Base-by-base conservation (phyloP, 2,797 vertebrate species). In the Lateolabrax maculatus region DNA sequence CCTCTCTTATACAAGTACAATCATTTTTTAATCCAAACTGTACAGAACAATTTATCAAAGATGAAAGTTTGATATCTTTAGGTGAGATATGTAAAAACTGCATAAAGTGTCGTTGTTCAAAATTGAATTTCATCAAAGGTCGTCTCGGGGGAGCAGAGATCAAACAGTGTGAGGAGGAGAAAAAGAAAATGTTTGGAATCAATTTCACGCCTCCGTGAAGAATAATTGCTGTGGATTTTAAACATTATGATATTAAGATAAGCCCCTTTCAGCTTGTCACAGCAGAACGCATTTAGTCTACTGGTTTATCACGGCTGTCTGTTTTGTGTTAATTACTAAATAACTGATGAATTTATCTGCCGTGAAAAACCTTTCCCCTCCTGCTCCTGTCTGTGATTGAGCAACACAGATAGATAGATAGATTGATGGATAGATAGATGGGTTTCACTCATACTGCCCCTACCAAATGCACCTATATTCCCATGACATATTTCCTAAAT, bases 141-240 rank as follows among this genome's bases (percentile, higher is more conserved):
- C 65, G 84, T 88, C 84, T 87, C 43, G 27, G 74, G 70, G 84
- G 87, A 92, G 87, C 81, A 84, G 67, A 90, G 84, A 93, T 90
- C 88, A 92, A 91, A 92, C 81, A 49, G 80, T 87, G 86, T 85
- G 89, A 80, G 80, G 81, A 90, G 73, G 67, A 86, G 82, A 81
- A 89, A 87, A 72, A 89, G 85, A 87, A 87, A 90, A 88, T 90
- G 87, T 93, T 93, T 90, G 84, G 90, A 92, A 94, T 93, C 91
- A 93, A 94, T 94, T 94, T 94, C 94, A 94, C 87, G 89, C 92
- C 89, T 88, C 87, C 11, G 77, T 93, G 90, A 90, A 92, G 88
- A 93, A 93, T 93, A 93, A 94, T 93, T 94, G 90, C 87, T 84
- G 87, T 85, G 91, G 87, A 89, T 93, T 93, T 92, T 84, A 93